Base-by-base conservation (phyloP, 2,888 invertebrate species). In the Myopa tessellatipennis region DNA sequence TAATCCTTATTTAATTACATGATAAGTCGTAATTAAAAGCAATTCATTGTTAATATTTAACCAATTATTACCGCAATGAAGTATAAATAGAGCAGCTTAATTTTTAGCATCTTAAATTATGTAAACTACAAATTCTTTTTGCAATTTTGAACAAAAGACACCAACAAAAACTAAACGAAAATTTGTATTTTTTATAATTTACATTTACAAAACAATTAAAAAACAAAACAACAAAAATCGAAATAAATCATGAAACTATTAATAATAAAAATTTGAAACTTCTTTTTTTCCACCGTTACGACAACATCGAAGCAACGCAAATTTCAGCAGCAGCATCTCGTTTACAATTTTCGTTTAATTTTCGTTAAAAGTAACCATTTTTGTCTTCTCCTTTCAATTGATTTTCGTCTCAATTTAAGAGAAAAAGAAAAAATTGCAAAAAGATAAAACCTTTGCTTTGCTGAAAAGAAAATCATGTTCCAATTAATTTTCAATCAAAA, bases 91-190 rank as follows among this genome's bases (percentile, higher is more conserved):
- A 68, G 61, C 61, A 74, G 10, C 34, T 45, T 52, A 34, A n/a
- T 69, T 38, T 69, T 76, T 75, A 67, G 36, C 52, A 68, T 55
- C 5, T 60, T 58, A 12, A 75, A 61, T 63, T 71, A 45, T 78
- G 74, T 78, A 77, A 71, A 77, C 55, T 65, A 65, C 8, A 14
- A 63, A 71, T 73, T 70, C 71, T 81, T 83, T 83, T 84, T 85
- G 83, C 83, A 83, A 84, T 84, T 85, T 84, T 82, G 80, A 82
- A 82, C 80, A 81, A 77, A 77, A 81, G 77, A 77, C 77, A 79
- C 73, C 77, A 79, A 78, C 69, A 77, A 74, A 75, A 74, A 75
- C 79, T 77, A 70, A 80, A 77, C 77, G 79, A 80, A 76, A 77
- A 77, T 79, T 68, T 80, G 78, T 80, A 79, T 79, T 79, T 75